A percentile compares a stretch with the other conserved stretches of the same genome.
phyloP scores from a whole-genome alignment of 2,888 invertebrate genomes.

The Clanis bilineata region DNA sequence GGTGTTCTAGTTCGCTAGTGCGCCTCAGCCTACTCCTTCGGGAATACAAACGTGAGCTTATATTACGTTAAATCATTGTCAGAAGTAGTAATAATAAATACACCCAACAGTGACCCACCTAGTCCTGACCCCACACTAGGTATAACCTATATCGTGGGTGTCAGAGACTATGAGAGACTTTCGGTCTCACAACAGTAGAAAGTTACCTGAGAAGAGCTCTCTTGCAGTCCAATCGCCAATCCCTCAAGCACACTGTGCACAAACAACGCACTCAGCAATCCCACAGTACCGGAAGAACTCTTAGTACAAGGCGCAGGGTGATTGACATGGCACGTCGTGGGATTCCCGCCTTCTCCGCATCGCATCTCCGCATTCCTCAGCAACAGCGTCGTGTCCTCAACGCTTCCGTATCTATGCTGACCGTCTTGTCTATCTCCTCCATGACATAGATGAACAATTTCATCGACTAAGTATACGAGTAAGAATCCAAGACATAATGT shows the following conservation, averaged over 20 bases:
- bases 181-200: too few species aligned
- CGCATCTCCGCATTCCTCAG: conserved; percentile 57
- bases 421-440: conserved; percentile 48
- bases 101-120: too few species aligned
- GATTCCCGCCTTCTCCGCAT: conserved; percentile 58
- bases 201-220: conserved; percentile 82
- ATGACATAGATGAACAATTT: conserved; percentile 86
- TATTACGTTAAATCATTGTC: too few species aligned
- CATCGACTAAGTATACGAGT: conserved; percentile 87
- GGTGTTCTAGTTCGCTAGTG: too few species aligned
- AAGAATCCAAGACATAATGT: conserved; percentile 87
- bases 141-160: too few species aligned
- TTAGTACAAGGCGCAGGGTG: conserved; percentile 85
- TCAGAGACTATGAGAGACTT: too few species aligned
- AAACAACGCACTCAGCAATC: conserved; percentile 87
- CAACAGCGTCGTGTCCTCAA: conserved; percentile 55
- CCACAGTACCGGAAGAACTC: conserved; percentile 84
- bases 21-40: too few species aligned
- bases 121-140: too few species aligned
- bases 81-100: neutral
- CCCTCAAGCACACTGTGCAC: conserved; percentile 92
- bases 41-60: too few species aligned
- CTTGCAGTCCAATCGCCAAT: conserved; percentile 90
- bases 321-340: conserved; percentile 84
- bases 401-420: conserved; percentile 43